Percentiles rank a stretch among this genome's conserved stretches.
These are phyloP conservation scores for Troides oblongomaculatus DNA, from an alignment of 2,888 invertebrate species.

Conservation along the genomic window DNA sequence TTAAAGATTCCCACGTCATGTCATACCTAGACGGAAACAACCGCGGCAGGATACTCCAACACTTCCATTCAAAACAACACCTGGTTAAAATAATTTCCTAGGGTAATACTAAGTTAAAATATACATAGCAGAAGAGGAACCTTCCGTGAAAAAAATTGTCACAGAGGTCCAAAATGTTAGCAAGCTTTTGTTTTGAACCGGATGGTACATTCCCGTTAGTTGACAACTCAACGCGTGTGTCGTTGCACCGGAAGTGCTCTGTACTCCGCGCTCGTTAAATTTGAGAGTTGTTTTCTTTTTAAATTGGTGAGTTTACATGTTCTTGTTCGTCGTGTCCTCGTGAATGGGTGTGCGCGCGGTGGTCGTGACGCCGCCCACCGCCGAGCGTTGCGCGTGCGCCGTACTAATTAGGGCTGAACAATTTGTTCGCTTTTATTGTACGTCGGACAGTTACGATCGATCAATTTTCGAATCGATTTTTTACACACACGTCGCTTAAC, in stretches of 20 bases:
- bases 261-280: slow-evolving; percentile 32
- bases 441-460: slow-evolving; percentile 11
- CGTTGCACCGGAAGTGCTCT: slow-evolving; percentile 37
- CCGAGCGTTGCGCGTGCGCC: slow-evolving; percentile 12
- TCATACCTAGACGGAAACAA: no score
- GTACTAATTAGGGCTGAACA: slow-evolving; percentile 15
- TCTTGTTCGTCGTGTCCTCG: slow-evolving; percentile 24
- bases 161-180: no score
- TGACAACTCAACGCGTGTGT: slow-evolving; percentile 53
- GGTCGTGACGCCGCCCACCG: neutral
- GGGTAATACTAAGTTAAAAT: no score
- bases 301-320: slow-evolving; percentile 31
- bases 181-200: no score
- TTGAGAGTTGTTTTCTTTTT: slow-evolving; percentile 30
- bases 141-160: no score
- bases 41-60: no score
- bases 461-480: slow-evolving; percentile 21
- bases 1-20: no score
- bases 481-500: neutral
- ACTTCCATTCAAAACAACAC: no score
- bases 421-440: slow-evolving; percentile 10
- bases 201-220: neutral
- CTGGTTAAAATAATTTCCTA: no score
- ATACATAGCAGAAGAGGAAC: no score
- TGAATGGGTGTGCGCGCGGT: neutral